Evolutionary conservation across 2,113 vertebrate species (phyloP).

Genomic region (Hippocampus abdominalis): DNA sequence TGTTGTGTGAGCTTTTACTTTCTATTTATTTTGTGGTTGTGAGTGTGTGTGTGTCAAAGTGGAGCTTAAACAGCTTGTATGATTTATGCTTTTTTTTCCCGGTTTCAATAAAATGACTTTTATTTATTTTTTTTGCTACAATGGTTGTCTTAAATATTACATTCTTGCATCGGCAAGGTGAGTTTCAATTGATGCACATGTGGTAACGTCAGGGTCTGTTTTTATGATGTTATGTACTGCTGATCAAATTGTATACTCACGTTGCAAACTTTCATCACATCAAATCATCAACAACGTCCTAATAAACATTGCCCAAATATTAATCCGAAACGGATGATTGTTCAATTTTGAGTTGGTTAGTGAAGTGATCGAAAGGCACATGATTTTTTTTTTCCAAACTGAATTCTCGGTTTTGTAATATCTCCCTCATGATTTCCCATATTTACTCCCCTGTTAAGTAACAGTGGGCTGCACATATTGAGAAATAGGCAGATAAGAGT

Average conservation of each 20-base stretch:
- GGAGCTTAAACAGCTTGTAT: conserved; percentile 48
- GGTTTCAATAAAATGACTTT: conserved; percentile 56
- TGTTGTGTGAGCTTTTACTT: conserved; percentile 43
- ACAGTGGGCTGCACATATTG: too few species aligned
- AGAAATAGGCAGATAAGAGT: too few species aligned
- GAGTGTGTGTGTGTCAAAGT: conserved; percentile 50
- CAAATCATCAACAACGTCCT: too few species aligned
- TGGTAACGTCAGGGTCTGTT: background rate
- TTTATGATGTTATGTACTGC: background rate
- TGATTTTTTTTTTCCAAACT: too few species aligned
- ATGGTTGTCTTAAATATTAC: background rate
- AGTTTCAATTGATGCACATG: background rate
- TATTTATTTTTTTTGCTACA: conserved; percentile 43
- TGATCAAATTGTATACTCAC: background rate
- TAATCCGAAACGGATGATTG: background rate
- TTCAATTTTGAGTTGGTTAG: too few species aligned
- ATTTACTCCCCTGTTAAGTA: too few species aligned
- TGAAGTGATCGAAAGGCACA: too few species aligned
- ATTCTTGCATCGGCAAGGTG: background rate
- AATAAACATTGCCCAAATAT: background rate
- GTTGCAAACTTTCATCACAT: background rate
- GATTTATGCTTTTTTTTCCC: conserved; percentile 59
- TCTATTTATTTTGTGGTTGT: conserved; percentile 60
- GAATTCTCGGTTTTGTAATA: too few species aligned
- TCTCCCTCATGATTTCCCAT: too few species aligned